Conservation (phyloP, 2,113 vertebrate species). For the Peromyscus maniculatus region DNA sequence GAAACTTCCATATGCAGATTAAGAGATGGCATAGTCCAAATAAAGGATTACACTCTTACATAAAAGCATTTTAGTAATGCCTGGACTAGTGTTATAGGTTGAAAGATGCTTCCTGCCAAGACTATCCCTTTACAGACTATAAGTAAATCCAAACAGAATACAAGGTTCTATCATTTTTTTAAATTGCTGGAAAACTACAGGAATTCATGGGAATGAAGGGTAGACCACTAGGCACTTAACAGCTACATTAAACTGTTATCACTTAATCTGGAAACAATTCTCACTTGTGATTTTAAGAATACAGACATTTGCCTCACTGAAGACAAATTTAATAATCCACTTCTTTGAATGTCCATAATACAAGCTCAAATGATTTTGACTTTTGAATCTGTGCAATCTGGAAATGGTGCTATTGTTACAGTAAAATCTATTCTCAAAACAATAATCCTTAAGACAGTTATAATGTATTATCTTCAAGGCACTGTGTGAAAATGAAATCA, state of each 20-base stretch:
- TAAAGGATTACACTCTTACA: slow-evolving; percentile 40
- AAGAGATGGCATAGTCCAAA: not conserved
- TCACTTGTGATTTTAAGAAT: slow-evolving; percentile 40
- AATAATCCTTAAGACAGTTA: slow-evolving; percentile 35
- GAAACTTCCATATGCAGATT: not conserved
- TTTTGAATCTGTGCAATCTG: slow-evolving; percentile 42
- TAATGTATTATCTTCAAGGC: slow-evolving; percentile 61
- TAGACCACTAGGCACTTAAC: slow-evolving; percentile 29
- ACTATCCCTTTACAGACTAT: slow-evolving; percentile 24
- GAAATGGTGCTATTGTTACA: slow-evolving; percentile 26
- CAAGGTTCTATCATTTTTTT: not conserved
- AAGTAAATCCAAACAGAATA: slow-evolving; percentile 10
- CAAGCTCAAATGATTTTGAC: slow-evolving; percentile 25
- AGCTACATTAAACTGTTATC: slow-evolving; percentile 32
- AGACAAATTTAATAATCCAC: slow-evolving; percentile 28
- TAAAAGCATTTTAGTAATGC: slow-evolving; percentile 14
- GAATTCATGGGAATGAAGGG: slow-evolving; percentile 3
- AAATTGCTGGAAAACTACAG: slow-evolving; percentile 18
- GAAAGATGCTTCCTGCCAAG: slow-evolving; percentile 43
- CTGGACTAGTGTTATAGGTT: not conserved
- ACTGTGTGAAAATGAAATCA: slow-evolving; percentile 61
- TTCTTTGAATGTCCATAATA: slow-evolving; percentile 40
- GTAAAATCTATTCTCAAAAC: slow-evolving; percentile 57
- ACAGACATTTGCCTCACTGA: not conserved
- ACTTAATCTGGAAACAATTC: slow-evolving; percentile 39